These are phyloP conservation scores for Sebastes cheni DNA, from an alignment of 2,797 vertebrate species.

Conservation along the genomic window DNA sequence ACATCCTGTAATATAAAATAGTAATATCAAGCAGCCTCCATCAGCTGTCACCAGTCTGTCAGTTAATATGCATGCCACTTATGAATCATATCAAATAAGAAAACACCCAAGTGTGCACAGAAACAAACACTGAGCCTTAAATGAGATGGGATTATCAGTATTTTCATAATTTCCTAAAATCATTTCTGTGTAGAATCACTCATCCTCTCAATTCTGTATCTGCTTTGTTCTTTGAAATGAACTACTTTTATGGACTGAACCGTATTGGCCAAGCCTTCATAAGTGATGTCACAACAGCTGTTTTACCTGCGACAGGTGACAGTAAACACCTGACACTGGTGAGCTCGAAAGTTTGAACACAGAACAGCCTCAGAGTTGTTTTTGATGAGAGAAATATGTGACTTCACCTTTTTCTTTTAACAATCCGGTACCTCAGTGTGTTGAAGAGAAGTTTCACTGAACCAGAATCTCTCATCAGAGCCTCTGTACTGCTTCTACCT, in stretches of 20 bases:
- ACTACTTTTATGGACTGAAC: neutral
- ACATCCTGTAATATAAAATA: neutral
- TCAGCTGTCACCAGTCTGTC: neutral
- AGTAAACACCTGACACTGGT: neutral
- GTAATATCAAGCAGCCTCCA: neutral
- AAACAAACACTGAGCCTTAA: neutral
- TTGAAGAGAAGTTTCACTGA: neutral
- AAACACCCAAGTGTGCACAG: neutral
- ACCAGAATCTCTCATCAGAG: neutral
- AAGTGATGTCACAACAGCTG: neutral
- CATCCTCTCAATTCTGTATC: neutral
- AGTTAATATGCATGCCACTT: neutral
- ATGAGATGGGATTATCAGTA: neutral
- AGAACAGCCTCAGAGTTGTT: neutral
- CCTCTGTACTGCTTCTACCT: neutral
- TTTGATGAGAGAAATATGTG: neutral
- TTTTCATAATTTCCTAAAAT: neutral
- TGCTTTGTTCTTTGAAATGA: neutral
- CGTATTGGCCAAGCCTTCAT: neutral
- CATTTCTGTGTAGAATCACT: neutral
- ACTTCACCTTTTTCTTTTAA: neutral
- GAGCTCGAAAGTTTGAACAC: neutral
- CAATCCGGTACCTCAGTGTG: neutral
- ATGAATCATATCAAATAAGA: neutral
- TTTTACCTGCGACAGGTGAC: neutral